A percentile compares a stretch with the other conserved stretches of the same genome.
Conservation (phyloP, 2,888 invertebrate genomes). For the Unio pictorum region DNA sequence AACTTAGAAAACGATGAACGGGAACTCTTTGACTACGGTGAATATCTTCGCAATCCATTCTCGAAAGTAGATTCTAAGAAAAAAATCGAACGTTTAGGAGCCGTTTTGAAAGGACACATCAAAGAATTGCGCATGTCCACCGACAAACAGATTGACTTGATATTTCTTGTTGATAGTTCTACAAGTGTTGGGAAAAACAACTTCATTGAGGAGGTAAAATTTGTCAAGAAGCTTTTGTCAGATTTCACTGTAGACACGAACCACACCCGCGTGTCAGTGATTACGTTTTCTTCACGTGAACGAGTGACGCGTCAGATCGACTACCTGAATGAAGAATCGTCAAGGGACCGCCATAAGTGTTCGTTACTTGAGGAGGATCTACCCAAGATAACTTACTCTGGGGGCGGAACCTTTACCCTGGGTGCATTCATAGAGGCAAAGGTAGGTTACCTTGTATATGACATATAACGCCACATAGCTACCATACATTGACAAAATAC, state of each 20-base stretch:
- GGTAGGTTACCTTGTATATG: conserved; percentile 66
- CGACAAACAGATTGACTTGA: conserved; percentile 75
- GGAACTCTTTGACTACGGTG: conserved; percentile 27
- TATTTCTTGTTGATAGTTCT: conserved; percentile 82
- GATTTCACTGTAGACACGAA: conserved; percentile 78
- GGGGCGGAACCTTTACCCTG: conserved; percentile 81
- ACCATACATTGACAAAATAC: too few relatives aligned
- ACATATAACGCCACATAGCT: too few relatives aligned
- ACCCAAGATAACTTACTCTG: conserved; percentile 77
- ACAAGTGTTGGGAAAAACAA: conserved; percentile 79
- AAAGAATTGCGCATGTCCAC: conserved; percentile 72
- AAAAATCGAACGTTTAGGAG: conserved; percentile 76
- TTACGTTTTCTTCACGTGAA: conserved; percentile 78
- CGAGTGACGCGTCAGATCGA: conserved; percentile 77
- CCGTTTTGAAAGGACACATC: conserved; percentile 76
- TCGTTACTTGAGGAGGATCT: conserved; percentile 77
- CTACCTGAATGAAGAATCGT: conserved; percentile 75
- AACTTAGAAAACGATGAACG: too few relatives aligned
- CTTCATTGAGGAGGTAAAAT: conserved; percentile 80
- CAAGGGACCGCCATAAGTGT: conserved; percentile 78
- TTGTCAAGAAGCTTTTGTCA: conserved; percentile 79
- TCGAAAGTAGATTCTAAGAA: conserved; percentile 43
- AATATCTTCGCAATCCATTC: conserved; percentile 22
- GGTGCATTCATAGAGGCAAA: conserved; percentile 80
- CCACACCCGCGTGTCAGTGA: conserved; percentile 78